phyloP scores from a whole-genome alignment of 2,797 vertebrate species.

The Muscicapa comitata region DNA sequence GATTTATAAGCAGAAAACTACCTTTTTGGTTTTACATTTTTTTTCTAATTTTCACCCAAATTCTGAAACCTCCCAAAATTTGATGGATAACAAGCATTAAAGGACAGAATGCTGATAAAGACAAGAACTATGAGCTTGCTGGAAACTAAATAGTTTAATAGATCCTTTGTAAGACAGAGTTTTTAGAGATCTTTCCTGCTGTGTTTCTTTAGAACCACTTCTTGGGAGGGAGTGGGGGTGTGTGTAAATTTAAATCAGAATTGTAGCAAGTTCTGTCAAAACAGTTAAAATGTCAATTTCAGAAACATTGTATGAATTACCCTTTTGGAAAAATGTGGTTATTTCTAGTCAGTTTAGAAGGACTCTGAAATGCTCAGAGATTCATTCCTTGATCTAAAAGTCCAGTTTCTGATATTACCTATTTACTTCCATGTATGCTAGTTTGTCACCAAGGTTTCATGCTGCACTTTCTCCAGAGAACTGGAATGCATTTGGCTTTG shows the following conservation, averaged over 20 bases:
- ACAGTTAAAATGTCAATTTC: neutral
- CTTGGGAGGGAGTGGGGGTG: accelerated
- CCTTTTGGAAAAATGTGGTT: neutral
- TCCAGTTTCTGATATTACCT: neutral
- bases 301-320: neutral
- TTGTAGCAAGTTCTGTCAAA: neutral
- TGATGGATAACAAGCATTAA: neutral
- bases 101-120: neutral
- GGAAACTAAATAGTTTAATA: neutral
- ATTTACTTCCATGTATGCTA: neutral
- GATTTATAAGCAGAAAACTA: neutral
- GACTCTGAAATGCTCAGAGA: neutral
- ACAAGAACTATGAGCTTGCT: neutral
- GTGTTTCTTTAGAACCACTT: neutral
- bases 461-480: neutral
- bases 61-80: neutral
- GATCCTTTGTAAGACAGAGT: neutral
- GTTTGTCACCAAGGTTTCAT: neutral
- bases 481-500: neutral
- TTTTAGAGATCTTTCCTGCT: neutral
- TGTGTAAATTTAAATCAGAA: neutral
- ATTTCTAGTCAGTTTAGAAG: neutral
- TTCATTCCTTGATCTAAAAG: accelerated
- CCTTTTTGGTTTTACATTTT: neutral
- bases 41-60: neutral